Base-by-base conservation (phyloP, 2,113 vertebrate genomes). In the Camelus bactrianus region DNA sequence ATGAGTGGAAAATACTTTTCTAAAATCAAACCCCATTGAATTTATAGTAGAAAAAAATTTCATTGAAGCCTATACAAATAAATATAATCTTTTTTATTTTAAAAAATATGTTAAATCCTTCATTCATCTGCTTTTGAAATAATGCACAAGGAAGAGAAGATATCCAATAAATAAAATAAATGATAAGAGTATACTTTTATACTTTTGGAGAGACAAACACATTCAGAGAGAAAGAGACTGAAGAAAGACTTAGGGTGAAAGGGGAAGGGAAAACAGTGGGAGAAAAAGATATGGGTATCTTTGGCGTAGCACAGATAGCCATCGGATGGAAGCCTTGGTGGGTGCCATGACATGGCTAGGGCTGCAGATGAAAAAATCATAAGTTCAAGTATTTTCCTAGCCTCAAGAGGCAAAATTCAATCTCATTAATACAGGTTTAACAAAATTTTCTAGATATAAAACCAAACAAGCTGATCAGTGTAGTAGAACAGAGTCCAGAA, bases 121-220 rank as follows among this genome's bases (percentile, higher is more conserved):
- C 65, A 58, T 81, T 86, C 42, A 42, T 12, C 70, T 94, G 35
- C 32, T 87, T 94, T 87, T 69, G 75, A 67, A 84, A 84, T 90
- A 81, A 91, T 91, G 42, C 26, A 86, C 28, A 81, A 91, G 60
- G 35, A 86, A 46, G 28, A 64, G 56, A 75, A 67, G 8, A 35
- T 58, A 24, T 35, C 20, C 58, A 75, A 81, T 60, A 65, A n/a
- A 46, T 69, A 69, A 81, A 87, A 58, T 65, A 65, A 46, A 56
- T 30, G 24, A 70, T 58, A 8, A 64, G 38, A 52, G 9, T 48
- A 64, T 50, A 48, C 19, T 50, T 64, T 85, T 58, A 46, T 65
- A n/a, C 19, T 73, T 75, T 52, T 15, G 22, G 50, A 91, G 20
- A 91, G 26, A 73, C 20, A 81, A n/a, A 65, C n/a, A 62, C 26